Percentiles rank a stretch among this genome's conserved stretches.
Conservation (phyloP, 2,113 vertebrate species). For the Xenopus tropicalis region DNA sequence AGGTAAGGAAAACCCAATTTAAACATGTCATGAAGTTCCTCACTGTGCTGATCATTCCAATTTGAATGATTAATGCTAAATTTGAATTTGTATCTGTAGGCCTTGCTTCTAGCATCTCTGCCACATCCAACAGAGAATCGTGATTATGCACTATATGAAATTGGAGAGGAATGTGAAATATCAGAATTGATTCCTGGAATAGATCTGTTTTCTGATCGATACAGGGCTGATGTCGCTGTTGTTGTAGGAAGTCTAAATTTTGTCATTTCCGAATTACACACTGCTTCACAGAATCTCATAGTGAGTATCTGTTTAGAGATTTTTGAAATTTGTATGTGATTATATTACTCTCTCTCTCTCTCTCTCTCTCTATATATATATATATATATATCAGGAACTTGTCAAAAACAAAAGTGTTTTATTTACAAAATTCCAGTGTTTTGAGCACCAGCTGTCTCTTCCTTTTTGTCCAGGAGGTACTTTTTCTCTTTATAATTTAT, state of each 20-base stretch:
- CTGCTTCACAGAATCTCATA: slow-evolving; percentile 70
- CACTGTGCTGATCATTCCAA: no score
- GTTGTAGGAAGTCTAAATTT: slow-evolving; percentile 78
- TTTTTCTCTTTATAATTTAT: no score
- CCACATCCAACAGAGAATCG: slow-evolving; percentile 73
- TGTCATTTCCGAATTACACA: slow-evolving; percentile 79
- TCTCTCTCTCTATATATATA: not conserved
- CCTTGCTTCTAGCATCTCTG: slow-evolving; percentile 76
- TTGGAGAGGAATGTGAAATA: slow-evolving; percentile 45
- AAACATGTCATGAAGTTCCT: no score
- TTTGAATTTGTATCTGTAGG: slow-evolving; percentile 58
- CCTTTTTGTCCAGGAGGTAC: no score
- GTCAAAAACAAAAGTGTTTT: no score
- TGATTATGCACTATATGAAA: slow-evolving; percentile 74
- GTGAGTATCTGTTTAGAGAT: slow-evolving; percentile 64
- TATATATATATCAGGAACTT: not conserved
- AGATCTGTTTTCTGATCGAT: slow-evolving; percentile 79
- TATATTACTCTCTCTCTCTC: not conserved
- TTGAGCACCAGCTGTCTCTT: no score
- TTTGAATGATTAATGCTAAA: no score
- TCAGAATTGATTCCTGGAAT: slow-evolving; percentile 78
- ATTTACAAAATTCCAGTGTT: no score
- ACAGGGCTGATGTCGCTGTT: slow-evolving; percentile 67
- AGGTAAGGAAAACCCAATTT: slow-evolving; percentile 67
- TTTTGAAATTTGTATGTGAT: not conserved